Conservation (phyloP, 2,888 invertebrate genomes). For the Pachliopta kotzebuea region DNA sequence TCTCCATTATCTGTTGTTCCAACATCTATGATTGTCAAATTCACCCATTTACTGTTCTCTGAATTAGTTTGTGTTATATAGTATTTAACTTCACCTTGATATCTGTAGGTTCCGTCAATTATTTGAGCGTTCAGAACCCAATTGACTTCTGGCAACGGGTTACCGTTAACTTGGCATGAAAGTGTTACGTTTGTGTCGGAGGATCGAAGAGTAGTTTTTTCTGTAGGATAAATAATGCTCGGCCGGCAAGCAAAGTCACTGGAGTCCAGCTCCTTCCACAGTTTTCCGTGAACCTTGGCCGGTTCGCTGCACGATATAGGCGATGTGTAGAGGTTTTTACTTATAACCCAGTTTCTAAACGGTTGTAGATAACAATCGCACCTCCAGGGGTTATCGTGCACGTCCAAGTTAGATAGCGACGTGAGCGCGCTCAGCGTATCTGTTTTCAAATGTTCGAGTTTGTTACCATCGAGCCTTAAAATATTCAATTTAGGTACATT, state of each 20-base stretch:
- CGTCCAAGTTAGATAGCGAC: slow-evolving; percentile 85
- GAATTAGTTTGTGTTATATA: slow-evolving; percentile 51
- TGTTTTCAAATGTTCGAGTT: slow-evolving; percentile 83
- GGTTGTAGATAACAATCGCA: slow-evolving; percentile 92
- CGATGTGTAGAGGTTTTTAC: slow-evolving; percentile 86
- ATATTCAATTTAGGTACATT: slow-evolving; percentile 84
- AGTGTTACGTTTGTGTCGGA: slow-evolving; percentile 85
- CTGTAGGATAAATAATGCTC: slow-evolving; percentile 83
- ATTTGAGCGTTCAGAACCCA: slow-evolving; percentile 86
- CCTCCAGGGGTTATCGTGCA: slow-evolving; percentile 92
- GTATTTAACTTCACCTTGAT: slow-evolving; percentile 75
- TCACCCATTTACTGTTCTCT: slow-evolving; percentile 81
- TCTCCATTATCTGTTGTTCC: slow-evolving; percentile 84
- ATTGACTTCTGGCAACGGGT: slow-evolving; percentile 87
- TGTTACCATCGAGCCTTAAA: slow-evolving; percentile 87
- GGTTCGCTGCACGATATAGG: slow-evolving; percentile 89
- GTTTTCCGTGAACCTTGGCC: slow-evolving; percentile 81
- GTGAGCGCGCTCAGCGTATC: slow-evolving; percentile 84
- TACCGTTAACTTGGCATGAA: slow-evolving; percentile 87
- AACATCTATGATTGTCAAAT: slow-evolving; percentile 84
- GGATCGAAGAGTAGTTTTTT: slow-evolving; percentile 81
- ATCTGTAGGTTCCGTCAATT: slow-evolving; percentile 76
- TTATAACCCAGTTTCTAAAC: slow-evolving; percentile 88
- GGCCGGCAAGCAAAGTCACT: slow-evolving; percentile 92
- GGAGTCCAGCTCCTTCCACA: slow-evolving; percentile 86